Evolutionary conservation across 2,888 invertebrate genomes (phyloP), one percentile per base, ranked within the genome.

Genomic region (Melanargia galathea): DNA sequence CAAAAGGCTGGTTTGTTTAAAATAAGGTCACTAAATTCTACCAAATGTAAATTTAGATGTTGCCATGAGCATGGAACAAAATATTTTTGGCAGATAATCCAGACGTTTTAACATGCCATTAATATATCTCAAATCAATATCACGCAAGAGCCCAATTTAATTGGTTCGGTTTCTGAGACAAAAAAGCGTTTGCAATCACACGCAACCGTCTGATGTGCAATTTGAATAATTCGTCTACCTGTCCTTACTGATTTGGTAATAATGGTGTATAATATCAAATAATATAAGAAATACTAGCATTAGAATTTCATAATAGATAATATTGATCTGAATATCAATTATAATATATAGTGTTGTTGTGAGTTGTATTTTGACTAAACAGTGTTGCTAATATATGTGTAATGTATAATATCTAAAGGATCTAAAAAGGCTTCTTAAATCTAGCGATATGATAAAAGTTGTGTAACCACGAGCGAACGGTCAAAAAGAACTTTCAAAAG

Each of bases 151-250:
- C 72, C 77, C 57, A 78, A 79, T 77, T 76, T 84, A 87, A 87
- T 87, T 87, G 85, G 80, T 79, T 76, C 68, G 77, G 77, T 80
- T 81, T 78, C 72, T 81, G 74, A 76, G 82, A 86, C 83, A 88
- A 90, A 90, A 88, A 90, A 87, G 72, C 78, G 68, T 79, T 86
- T 78, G 82, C 81, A 84, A 79, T 78, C 79, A 74, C 89, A 90
- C 87, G 90, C 90, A 73, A 85, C 70, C 76, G 69, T 67, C 71
- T 63, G 63, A 62, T 58, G 75, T 78, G 77, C 84, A 80, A 87
- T 90, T 88, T 87, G 73, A 84, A 87, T 87, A 86, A 87, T 85
- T 78, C 77, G 74, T 81, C 79, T 83, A 83, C 81, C 84, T 86
- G 86, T 81, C 79, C 68, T 73, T 79, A 80, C 75, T 74, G 78